These are phyloP conservation scores for Hirudinaria manillensis DNA, from an alignment of 2,888 invertebrate species.

Conservation along the genomic window DNA sequence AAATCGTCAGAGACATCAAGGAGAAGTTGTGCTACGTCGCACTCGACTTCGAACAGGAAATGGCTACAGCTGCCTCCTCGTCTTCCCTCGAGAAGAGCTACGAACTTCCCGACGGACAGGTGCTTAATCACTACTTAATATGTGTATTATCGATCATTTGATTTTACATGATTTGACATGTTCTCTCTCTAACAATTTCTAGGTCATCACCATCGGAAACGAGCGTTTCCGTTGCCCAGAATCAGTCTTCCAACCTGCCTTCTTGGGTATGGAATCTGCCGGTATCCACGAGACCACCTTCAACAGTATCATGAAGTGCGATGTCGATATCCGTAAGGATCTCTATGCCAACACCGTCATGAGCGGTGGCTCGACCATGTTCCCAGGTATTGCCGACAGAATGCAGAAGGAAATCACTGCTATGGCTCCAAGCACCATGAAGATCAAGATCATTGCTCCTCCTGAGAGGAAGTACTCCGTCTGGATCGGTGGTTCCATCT, in stretches of 20 bases:
- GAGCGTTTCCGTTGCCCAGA: slow-evolving; percentile 50
- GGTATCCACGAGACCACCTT: no score
- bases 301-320: slow-evolving; percentile 53
- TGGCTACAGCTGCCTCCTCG: slow-evolving; percentile 80
- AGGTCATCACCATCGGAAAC: slow-evolving; percentile 49
- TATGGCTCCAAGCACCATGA: slow-evolving; percentile 64
- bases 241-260: slow-evolving; percentile 51
- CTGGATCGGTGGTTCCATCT: slow-evolving; percentile 95
- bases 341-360: slow-evolving; percentile 65
- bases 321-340: slow-evolving; percentile 52
- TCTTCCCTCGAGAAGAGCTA: slow-evolving; percentile 86
- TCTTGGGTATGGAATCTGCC: no score
- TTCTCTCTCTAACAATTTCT: not conserved
- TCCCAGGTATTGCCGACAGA: slow-evolving; percentile 89
- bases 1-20: no score
- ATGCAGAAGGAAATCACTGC: slow-evolving; percentile 96
- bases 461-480: slow-evolving; percentile 95
- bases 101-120: slow-evolving; percentile 47
- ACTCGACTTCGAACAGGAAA: no score
- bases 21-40: no score
- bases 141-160: no score
- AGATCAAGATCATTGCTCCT: slow-evolving; percentile 74
- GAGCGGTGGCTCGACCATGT: slow-evolving; percentile 91
- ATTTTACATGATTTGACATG: not conserved
- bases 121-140: not conserved